A percentile compares a stretch with the other conserved stretches of the same genome.
phyloP scores from a whole-genome alignment of 2,113 vertebrate genomes.

The Oreochromis aureus region DNA sequence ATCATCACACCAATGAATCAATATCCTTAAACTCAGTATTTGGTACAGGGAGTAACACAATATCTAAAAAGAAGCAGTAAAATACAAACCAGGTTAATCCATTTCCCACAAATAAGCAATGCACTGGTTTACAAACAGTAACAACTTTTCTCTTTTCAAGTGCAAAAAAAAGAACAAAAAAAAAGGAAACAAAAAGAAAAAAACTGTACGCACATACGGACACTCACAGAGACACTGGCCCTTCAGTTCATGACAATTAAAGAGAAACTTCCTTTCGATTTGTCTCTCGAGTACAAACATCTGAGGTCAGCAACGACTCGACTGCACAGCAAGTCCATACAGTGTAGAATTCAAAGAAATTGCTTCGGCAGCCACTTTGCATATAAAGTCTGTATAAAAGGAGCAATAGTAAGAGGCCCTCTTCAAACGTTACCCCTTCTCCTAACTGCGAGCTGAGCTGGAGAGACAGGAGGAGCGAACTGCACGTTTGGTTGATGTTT shows the following conservation, averaged over 20 bases:
- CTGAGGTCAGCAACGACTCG: slow-evolving; percentile 29
- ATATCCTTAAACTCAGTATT: slow-evolving; percentile 38
- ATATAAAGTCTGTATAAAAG: slow-evolving; percentile 63
- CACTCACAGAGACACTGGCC: slow-evolving; percentile 36
- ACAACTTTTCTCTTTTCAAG: slow-evolving; percentile 22
- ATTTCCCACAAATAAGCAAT: slow-evolving; percentile 44
- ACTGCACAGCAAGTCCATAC: slow-evolving; percentile 23
- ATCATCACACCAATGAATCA: not conserved
- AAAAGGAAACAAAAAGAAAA: not conserved
- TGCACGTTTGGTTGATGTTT: slow-evolving; percentile 32
- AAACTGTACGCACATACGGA: slow-evolving; percentile 8
- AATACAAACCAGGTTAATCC: slow-evolving; percentile 47
- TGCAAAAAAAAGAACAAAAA: not conserved
- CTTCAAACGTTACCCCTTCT: slow-evolving; percentile 3
- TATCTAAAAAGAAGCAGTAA: slow-evolving; percentile 29
- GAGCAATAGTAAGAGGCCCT: slow-evolving; percentile 24
- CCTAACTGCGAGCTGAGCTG: slow-evolving; percentile 20
- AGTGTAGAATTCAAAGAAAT: slow-evolving; percentile 16
- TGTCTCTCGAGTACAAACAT: slow-evolving; percentile 35
- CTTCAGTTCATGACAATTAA: slow-evolving; percentile 18
- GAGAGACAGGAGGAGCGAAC: slow-evolving; percentile 12
- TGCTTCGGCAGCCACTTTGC: slow-evolving; percentile 49
- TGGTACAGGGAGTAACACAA: slow-evolving; percentile 53
- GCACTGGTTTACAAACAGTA: slow-evolving; percentile 37
- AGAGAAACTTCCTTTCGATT: slow-evolving; percentile 5